Evolutionary conservation across 92 coral and sea anemone genomes (phyloP).

Genomic region (Virgularia gustaviana): DNA sequence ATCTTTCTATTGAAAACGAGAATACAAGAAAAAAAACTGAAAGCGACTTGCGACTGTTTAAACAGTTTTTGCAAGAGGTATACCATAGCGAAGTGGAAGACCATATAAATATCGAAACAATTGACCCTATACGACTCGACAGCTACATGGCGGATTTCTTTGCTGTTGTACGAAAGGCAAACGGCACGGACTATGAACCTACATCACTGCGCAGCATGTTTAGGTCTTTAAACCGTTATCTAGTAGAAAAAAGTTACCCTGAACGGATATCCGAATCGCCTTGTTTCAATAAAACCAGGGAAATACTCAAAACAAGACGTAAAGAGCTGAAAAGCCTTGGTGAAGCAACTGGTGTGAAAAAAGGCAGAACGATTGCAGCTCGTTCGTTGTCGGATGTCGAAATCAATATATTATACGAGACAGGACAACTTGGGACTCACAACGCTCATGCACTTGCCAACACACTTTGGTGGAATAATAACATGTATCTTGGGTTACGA

Average conservation of each 20-base stretch:
- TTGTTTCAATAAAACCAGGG: background rate
- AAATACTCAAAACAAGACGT: background rate
- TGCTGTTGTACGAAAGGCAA: background rate
- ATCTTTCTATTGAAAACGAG: too few species aligned
- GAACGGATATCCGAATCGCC: conserved; percentile 6
- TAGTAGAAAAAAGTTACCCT: conserved; percentile 3
- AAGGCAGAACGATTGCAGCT: too few species aligned
- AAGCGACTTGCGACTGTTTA: background rate
- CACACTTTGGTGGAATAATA: conserved; percentile 12
- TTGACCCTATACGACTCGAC: background rate
- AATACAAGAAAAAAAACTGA: background rate
- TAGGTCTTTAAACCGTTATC: background rate
- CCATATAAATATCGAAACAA: too few species aligned
- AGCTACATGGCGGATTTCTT: background rate
- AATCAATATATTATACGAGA: background rate
- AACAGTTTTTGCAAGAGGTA: background rate
- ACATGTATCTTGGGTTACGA: background rate
- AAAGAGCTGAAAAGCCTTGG: conserved; percentile 17
- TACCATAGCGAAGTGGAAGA: too few species aligned
- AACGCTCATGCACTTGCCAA: conserved; percentile 4
- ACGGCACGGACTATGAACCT: background rate
- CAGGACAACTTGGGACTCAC: conserved; percentile 7
- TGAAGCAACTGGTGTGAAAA: too few species aligned
- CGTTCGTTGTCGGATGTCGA: background rate
- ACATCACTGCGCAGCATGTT: background rate